Evolutionary conservation across 2,113 vertebrate genomes (phyloP).

Genomic region (Acrocephalus arundinaceus): DNA sequence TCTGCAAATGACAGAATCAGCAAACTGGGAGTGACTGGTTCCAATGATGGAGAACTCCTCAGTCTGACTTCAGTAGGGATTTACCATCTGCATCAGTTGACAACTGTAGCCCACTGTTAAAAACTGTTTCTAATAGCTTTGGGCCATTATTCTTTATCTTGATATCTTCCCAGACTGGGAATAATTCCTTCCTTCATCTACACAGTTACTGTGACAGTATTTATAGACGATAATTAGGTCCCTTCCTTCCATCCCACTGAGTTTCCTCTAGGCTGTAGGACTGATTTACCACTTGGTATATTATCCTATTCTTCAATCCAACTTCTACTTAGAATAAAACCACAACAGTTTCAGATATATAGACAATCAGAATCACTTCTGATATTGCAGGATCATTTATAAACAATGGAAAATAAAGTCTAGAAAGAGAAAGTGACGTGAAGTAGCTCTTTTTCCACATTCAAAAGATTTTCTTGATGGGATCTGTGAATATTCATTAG

Average conservation of each 20-base stretch:
- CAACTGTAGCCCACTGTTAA: background rate
- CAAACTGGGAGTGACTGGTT: background rate
- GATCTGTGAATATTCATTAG: background rate
- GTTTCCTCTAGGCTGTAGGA: background rate
- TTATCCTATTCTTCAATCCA: background rate
- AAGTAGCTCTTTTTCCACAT: background rate
- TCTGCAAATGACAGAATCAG: background rate
- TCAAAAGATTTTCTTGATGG: background rate
- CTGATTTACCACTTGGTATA: background rate
- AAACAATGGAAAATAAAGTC: background rate
- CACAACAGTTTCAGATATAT: background rate
- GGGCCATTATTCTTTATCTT: background rate
- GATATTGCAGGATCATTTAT: background rate
- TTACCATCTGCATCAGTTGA: background rate
- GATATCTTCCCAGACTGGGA: background rate
- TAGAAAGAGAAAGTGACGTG: background rate
- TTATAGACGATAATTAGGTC: background rate
- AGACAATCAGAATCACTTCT: background rate
- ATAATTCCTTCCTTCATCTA: conserved; percentile 28
- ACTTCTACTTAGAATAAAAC: background rate
- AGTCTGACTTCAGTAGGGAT: background rate
- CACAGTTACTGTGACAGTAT: background rate
- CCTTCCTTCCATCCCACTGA: background rate
- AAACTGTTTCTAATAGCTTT: background rate
- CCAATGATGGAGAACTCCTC: background rate